These are phyloP conservation scores for Pangasius larnaudii DNA, from an alignment of 2,797 vertebrate species.

Conservation along the genomic window DNA sequence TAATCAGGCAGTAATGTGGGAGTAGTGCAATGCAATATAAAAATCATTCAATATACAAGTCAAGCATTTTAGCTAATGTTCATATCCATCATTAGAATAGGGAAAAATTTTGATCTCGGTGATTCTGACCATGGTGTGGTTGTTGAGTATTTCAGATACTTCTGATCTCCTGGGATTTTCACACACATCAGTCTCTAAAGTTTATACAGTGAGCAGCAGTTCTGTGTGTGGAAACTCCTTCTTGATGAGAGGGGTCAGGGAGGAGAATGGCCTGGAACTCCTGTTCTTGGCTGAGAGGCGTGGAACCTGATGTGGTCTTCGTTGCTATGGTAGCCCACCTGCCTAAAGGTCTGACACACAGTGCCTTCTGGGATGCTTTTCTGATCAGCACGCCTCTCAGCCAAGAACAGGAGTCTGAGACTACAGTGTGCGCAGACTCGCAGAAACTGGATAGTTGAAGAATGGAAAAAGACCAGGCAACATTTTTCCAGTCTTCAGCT, in stretches of 20 bases:
- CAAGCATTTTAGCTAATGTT: not conserved
- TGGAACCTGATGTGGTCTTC: no score
- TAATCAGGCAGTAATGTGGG: not conserved
- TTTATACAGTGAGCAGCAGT: not conserved
- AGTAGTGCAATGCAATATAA: not conserved
- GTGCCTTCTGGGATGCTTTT: no score
- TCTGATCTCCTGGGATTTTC: not conserved
- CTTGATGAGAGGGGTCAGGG: not conserved
- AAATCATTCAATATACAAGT: not conserved
- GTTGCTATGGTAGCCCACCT: no score
- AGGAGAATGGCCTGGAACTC: not conserved
- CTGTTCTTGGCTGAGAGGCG: no score
- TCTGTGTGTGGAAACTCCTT: no score
- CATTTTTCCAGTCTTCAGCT: no score
- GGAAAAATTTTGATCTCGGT: not conserved
- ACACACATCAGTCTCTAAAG: not conserved
- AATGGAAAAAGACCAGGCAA: no score
- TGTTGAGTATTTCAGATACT: not conserved
- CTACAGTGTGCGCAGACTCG: not conserved
- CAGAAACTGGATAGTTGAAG: no score
- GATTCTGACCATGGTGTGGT: not conserved
- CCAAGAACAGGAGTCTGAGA: not conserved
- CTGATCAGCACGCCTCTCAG: not conserved
- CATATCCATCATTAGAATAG: not conserved
- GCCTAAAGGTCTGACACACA: no score